Evolutionary conservation across 2,888 invertebrate genomes (phyloP).

Genomic region (Tenodera sinensis): DNA sequence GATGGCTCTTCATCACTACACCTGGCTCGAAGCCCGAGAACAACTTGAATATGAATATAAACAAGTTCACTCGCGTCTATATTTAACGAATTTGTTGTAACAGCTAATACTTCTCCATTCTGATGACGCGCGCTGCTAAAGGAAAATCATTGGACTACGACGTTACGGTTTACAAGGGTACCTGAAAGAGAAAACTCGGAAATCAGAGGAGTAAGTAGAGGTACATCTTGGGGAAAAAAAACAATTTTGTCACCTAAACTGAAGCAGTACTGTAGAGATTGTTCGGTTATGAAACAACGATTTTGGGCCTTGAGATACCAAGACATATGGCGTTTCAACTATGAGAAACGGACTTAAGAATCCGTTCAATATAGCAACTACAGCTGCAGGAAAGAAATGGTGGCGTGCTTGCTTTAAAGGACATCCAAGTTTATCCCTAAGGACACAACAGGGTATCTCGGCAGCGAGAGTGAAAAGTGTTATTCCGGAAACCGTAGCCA

Average conservation of each 20-base stretch:
- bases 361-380: background rate
- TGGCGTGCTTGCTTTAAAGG: background rate
- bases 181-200: too few relatives aligned
- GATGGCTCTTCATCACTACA: too few relatives aligned
- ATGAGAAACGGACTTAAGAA: background rate
- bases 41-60: too few relatives aligned
- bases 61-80: background rate
- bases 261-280: background rate
- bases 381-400: background rate
- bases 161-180: too few relatives aligned
- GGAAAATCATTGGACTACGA: too few relatives aligned
- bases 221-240: too few relatives aligned
- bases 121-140: too few relatives aligned
- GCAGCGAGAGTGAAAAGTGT: background rate
- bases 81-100: too few relatives aligned
- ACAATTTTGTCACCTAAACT: background rate
- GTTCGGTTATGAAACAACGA: background rate
- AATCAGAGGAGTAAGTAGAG: too few relatives aligned
- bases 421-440: background rate
- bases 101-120: too few relatives aligned
- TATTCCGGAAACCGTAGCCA: background rate
- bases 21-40: too few relatives aligned
- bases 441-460: background rate
- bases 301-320: background rate
- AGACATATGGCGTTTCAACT: background rate